A percentile compares a stretch with the other conserved stretches of the same genome.
These are phyloP conservation scores for Acipenser transmontanus DNA, from an alignment of 2,797 vertebrate genomes.

Conservation along the genomic window DNA sequence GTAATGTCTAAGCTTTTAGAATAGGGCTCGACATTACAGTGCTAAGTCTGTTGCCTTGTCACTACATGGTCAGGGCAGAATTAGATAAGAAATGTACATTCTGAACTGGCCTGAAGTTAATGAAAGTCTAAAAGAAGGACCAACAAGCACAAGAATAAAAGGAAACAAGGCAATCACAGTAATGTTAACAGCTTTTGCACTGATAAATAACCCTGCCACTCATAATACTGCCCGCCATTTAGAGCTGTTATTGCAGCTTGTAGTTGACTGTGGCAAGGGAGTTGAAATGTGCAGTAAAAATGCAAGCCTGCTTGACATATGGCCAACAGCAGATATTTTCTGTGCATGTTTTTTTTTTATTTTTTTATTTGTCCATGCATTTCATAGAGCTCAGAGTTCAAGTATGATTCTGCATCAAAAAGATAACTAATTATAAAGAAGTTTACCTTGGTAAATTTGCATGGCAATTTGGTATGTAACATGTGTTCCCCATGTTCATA, in stretches of 20 bases:
- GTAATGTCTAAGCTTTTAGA: too few species aligned
- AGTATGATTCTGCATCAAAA: too few species aligned
- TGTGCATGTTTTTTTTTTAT: slow-evolving; percentile 13
- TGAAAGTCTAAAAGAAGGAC: slow-evolving; percentile 4
- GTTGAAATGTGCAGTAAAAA: slow-evolving; percentile 14
- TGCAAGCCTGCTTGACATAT: slow-evolving; percentile 21
- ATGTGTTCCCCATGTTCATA: too few species aligned
- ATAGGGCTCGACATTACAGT: not conserved
- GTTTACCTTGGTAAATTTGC: too few species aligned
- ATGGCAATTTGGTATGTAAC: too few species aligned
- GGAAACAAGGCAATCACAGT: slow-evolving; percentile 16
- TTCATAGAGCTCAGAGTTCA: too few species aligned
- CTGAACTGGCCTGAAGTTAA: slow-evolving; percentile 9
- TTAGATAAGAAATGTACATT: slow-evolving; percentile 8
- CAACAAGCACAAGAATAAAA: slow-evolving; percentile 12
- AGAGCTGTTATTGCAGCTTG: slow-evolving; percentile 11
- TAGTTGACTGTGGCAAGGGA: slow-evolving; percentile 6
- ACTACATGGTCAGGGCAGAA: not conserved
- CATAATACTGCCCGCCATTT: slow-evolving; percentile 12
- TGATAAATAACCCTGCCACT: slow-evolving; percentile 11
- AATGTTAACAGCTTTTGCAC: slow-evolving; percentile 18
- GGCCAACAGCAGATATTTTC: slow-evolving; percentile 14
- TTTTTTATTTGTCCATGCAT: too few species aligned
- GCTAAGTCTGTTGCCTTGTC: too few species aligned
- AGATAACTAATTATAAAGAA: too few species aligned